These are phyloP conservation scores for Aplysina aerophoba DNA, from an alignment of 37 sponge, comb jelly and placozoan species.

Conservation along the genomic window DNA sequence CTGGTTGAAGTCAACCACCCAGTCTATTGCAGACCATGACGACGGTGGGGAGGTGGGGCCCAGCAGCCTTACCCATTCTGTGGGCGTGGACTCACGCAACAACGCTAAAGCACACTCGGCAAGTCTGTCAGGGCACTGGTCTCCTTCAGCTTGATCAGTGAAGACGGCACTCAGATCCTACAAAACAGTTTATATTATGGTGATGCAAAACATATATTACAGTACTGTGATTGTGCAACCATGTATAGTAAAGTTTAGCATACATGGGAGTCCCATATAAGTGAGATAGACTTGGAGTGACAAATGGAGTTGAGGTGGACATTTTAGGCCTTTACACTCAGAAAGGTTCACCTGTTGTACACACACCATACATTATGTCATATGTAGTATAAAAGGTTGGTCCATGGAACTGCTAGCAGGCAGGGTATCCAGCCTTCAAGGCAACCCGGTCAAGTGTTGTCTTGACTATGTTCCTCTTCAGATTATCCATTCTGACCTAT, in stretches of 20 bases:
- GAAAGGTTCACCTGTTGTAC: no score
- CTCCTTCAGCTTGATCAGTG: slow-evolving; percentile 27
- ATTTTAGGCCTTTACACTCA: no score
- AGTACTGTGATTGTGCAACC: neutral
- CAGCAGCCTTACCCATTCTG: slow-evolving; percentile 43
- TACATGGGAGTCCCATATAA: neutral
- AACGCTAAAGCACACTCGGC: slow-evolving; percentile 48
- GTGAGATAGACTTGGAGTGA: no score
- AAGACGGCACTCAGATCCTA: slow-evolving; percentile 47
- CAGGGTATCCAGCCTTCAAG: no score
- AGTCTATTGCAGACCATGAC: slow-evolving; percentile 54
- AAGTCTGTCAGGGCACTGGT: slow-evolving; percentile 36
- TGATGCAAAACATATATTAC: neutral
- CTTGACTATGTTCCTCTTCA: no score
- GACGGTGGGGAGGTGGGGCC: slow-evolving; percentile 67
- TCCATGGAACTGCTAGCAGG: no score
- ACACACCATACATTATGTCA: no score
- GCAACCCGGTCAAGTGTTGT: no score
- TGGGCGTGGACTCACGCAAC: slow-evolving; percentile 40
- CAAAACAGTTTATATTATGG: neutral
- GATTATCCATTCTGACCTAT: no score
- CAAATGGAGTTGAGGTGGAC: no score
- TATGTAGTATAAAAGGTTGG: no score
- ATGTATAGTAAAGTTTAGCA: neutral
- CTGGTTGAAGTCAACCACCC: slow-evolving; percentile 60